Base-by-base conservation (phyloP, 2,797 vertebrate genomes). In the Delichon dasypus region DNA sequence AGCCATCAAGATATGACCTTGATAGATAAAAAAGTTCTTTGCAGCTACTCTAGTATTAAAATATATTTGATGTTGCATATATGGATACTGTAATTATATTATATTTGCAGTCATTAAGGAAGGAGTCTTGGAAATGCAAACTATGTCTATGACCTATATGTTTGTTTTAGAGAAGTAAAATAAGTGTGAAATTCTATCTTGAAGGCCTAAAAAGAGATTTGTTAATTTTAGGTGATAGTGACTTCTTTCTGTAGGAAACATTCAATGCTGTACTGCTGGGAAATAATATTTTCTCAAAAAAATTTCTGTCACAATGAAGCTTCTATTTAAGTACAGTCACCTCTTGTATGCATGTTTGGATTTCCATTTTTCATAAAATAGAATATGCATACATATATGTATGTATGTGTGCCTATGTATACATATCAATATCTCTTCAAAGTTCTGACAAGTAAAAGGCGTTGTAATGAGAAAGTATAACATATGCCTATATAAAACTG, bases 1-100 rank as follows among this genome's bases (percentile, higher is more conserved):
- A 97, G 83, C 93, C 88, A 94, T 97, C 94, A 93, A 92, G 95
- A 91, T 96, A 89, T 96, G 97, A 98, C 98, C 98, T 98, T 98
- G 97, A 95, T 90, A 96, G 92, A 94, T 88, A 96, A 97, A 97
- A 97, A 96, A 93, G 76, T 88, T 51, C 89, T 95, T 75, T 93
- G 72, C 93, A 95, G 80, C 93, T 96, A 94, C 94, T 97, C 83
- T 93, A 90, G 66, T 94, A 91, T 97, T 96, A 97, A 97, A 97
- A 97, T 85, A 94, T 94, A 92, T 89, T 92, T 96, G 89, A 94
- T 94, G 79, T 80, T 84, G 58, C 58, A 75, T 91, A 73, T 90
- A 88, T 88, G 75, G 79, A 68, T 93, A 81, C 79, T 90, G 32
- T 90, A 95, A 93, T 88, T 93, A 74, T 90, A 67, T 88, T 78